Evolutionary conservation across 2,797 vertebrate species (phyloP).

Genomic region (Okamejei kenojei): DNA sequence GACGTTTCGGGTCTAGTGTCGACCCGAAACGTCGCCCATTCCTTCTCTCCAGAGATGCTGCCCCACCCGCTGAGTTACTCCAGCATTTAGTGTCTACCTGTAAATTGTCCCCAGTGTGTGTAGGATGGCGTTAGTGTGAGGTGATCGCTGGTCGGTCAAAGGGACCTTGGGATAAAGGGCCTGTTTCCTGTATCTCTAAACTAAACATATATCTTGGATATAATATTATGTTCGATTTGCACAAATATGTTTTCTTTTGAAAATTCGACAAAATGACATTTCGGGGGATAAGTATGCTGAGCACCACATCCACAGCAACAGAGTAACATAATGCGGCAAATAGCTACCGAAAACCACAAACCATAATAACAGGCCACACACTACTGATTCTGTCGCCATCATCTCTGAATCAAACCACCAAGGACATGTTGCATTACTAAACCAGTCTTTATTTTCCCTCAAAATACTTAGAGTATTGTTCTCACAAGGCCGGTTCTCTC

Average conservation of each 20-base stretch:
- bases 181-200: no score
- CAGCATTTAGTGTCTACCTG: no score
- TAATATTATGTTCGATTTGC: not conserved
- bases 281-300: not conserved
- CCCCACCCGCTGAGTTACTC: no score
- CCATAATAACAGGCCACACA: not conserved
- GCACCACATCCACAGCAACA: not conserved
- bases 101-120: no score
- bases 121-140: no score
- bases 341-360: not conserved
- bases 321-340: not conserved
- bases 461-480: not conserved
- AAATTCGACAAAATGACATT: not conserved
- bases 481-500: no score
- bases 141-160: no score
- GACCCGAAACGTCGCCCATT: no score
- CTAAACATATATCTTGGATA: not conserved
- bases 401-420: constrained; percentile 1
- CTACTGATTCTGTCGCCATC: not conserved
- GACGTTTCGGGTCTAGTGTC: no score
- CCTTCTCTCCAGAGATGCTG: no score
- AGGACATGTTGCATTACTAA: not conserved
- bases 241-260: not conserved
- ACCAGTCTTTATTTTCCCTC: not conserved
- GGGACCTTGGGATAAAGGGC: no score